A percentile compares a stretch with the other conserved stretches of the same genome.
Evolutionary conservation across 2,888 invertebrate species (phyloP).

Genomic region (Melitaea athalia): DNA sequence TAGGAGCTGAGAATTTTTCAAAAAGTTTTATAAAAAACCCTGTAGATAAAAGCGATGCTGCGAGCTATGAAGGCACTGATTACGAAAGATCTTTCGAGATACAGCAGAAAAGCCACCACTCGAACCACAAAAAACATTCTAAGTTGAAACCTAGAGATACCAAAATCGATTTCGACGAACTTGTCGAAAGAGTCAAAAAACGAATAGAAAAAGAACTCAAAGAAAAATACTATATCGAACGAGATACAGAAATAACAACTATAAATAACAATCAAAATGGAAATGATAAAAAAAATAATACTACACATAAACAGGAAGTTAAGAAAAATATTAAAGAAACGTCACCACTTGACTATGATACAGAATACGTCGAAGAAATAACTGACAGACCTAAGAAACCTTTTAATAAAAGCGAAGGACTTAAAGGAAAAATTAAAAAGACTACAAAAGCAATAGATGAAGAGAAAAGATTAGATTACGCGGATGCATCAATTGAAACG

Average conservation of each 20-base stretch:
- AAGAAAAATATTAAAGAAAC: conserved; percentile 13
- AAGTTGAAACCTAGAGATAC: not conserved
- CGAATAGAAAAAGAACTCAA: conserved; percentile 26
- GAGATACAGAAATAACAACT: not conserved
- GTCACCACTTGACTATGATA: conserved; percentile 15
- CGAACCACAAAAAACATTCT: too few relatives aligned
- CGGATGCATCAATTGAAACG: conserved; percentile 14
- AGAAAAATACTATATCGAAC: conserved; percentile 6
- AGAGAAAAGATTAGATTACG: conserved; percentile 24
- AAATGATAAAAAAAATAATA: not conserved
- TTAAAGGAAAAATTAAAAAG: too few relatives aligned
- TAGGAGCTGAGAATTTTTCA: conserved; percentile 20
- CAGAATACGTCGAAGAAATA: conserved; percentile 19
- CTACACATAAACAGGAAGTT: not conserved
- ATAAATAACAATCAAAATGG: not conserved
- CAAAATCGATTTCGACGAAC: conserved; percentile 31
- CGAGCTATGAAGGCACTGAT: not conserved
- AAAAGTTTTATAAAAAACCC: conserved; percentile 14
- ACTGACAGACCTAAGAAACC: conserved; percentile 22
- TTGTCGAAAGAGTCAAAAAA: conserved; percentile 35
- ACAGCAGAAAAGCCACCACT: not conserved
- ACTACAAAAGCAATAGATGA: not conserved
- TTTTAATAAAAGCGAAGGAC: not conserved
- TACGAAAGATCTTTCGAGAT: conserved; percentile 15
- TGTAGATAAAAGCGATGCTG: not conserved